These are phyloP conservation scores for Siniperca undulata DNA, from an alignment of 2,797 vertebrate species.

Conservation along the genomic window DNA sequence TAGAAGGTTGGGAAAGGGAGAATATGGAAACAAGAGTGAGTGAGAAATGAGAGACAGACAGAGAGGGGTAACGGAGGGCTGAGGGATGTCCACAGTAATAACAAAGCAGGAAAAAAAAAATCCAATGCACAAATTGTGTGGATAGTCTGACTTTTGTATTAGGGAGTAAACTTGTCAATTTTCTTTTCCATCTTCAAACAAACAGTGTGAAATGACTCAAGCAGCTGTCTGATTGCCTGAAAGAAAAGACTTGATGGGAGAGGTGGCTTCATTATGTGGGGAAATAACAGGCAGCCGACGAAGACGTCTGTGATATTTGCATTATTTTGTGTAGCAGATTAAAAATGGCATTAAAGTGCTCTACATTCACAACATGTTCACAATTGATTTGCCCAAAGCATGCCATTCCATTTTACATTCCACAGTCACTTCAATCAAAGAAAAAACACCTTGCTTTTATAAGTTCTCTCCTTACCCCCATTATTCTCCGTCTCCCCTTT, in stretches of 20 bases:
- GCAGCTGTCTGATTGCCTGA: constrained; percentile 61
- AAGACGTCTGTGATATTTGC: constrained; percentile 60
- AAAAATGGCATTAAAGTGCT: constrained; percentile 65
- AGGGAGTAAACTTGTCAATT: constrained; percentile 60
- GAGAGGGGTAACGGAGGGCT: neutral
- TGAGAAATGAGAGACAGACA: constrained; percentile 33
- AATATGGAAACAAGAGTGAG: constrained; percentile 51
- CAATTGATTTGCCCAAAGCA: constrained; percentile 72
- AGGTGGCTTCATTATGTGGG: constrained; percentile 66
- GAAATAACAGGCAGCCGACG: constrained; percentile 54
- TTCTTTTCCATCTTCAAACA: constrained; percentile 58
- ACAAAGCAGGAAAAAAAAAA: neutral
- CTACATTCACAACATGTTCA: constrained; percentile 74
- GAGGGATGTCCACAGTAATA: neutral
- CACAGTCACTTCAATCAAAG: constrained; percentile 78
- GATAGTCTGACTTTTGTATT: constrained; percentile 49
- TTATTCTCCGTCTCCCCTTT: constrained; percentile 55
- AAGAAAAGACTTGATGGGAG: constrained; percentile 62
- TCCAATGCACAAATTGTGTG: constrained; percentile 14
- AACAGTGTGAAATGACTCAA: constrained; percentile 63
- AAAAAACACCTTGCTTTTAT: constrained; percentile 73
- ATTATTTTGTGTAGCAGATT: constrained; percentile 73
- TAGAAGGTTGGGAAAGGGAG: constrained; percentile 64
- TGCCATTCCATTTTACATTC: constrained; percentile 75
- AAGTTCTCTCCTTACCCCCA: constrained; percentile 56